Evolutionary conservation across 2,113 vertebrate species (phyloP).

Genomic region (Oceanodroma tethys): DNA sequence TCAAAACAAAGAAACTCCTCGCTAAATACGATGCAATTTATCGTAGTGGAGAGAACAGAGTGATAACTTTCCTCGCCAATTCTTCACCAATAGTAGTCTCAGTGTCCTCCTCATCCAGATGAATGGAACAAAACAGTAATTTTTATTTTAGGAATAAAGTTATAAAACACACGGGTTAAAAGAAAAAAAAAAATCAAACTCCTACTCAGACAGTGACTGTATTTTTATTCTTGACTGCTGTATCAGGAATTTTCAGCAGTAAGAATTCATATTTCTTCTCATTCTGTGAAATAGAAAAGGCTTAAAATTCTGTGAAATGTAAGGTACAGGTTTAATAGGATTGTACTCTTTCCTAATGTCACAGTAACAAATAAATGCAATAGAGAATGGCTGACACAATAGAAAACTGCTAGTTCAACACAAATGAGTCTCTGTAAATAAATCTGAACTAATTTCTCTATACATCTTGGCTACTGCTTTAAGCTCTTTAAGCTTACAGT

Average conservation of each 20-base stretch:
- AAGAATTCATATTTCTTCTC: constrained; percentile 58
- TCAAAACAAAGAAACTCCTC: not conserved
- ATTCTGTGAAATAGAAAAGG: constrained; percentile 63
- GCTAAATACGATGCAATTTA: not conserved
- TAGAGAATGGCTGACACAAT: constrained; percentile 75
- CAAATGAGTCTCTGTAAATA: constrained; percentile 74
- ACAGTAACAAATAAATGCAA: constrained; percentile 74
- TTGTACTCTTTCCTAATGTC: constrained; percentile 72
- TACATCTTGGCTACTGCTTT: constrained; percentile 66
- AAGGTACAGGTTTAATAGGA: constrained; percentile 77
- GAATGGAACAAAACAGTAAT: not conserved
- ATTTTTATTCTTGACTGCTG: constrained; percentile 38
- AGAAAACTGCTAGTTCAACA: constrained; percentile 77
- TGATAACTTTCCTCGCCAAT: not conserved
- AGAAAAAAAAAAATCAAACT: not conserved
- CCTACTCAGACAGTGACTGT: not conserved
- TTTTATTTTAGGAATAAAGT: constrained; percentile 12
- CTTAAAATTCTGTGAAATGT: constrained; percentile 69
- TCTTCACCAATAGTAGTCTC: not conserved
- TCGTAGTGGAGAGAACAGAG: not conserved
- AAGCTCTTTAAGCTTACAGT: constrained; percentile 26
- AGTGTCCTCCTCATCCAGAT: not conserved
- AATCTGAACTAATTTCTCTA: constrained; percentile 75
- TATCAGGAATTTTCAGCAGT: constrained; percentile 48
- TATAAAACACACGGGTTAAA: not conserved